Evolutionary conservation across 2,797 vertebrate species (phyloP).

Genomic region (Oryzias sinensis): DNA sequence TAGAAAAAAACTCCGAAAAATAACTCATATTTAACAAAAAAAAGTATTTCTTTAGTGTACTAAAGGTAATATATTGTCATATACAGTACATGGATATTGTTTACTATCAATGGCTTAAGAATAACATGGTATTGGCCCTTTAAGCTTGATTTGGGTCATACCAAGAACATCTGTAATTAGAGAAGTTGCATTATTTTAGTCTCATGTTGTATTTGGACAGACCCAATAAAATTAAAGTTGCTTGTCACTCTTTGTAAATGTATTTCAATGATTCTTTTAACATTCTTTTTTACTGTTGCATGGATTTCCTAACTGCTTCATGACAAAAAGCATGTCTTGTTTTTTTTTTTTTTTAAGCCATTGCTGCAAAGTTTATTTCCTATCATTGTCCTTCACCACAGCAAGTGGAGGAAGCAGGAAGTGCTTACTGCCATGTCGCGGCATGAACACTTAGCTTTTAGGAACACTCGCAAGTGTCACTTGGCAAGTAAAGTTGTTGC

Average conservation of each 20-base stretch:
- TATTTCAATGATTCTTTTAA: background rate
- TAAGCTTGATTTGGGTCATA: too few relatives aligned
- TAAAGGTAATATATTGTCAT: too few relatives aligned
- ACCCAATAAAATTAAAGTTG: too few relatives aligned
- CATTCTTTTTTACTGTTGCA: background rate
- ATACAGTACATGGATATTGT: too few relatives aligned
- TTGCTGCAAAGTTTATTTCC: conserved; percentile 63
- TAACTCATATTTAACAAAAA: too few relatives aligned
- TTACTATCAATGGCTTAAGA: too few relatives aligned
- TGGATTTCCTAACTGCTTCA: background rate
- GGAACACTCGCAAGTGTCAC: conserved; percentile 63
- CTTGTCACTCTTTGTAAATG: background rate
- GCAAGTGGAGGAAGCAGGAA: conserved; percentile 67
- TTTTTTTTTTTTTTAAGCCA: conserved; percentile 41
- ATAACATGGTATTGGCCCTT: too few relatives aligned
- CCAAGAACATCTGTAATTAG: too few relatives aligned
- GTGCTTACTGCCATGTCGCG: conserved; percentile 52
- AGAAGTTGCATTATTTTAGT: too few relatives aligned
- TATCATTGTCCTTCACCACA: conserved; percentile 66
- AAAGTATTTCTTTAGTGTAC: too few relatives aligned
- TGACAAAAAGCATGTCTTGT: conserved; percentile 9
- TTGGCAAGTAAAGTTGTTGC: conserved; percentile 53
- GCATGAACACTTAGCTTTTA: conserved; percentile 56
- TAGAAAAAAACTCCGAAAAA: too few relatives aligned
- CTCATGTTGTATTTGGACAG: too few relatives aligned